Evolutionary conservation across 2,888 invertebrate species (phyloP), one percentile per base, ranked within the genome.

Genomic region (Ethmia dodecea): DNA sequence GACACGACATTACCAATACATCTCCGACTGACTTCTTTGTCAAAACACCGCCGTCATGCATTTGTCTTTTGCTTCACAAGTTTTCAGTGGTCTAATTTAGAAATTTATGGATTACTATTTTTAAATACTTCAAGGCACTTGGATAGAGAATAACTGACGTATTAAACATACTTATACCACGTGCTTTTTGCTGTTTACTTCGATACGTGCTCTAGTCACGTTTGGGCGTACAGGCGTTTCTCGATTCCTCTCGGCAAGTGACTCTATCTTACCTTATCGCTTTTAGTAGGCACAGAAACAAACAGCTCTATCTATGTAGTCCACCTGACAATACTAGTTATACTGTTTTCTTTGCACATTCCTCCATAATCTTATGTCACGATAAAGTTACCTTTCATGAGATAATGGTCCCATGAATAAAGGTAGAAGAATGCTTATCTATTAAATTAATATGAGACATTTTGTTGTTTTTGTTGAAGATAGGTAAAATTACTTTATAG

Each of bases 301-400:
- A n/a, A 22, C 1, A 22, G 9, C 22, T 22, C 1, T 1, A 22
- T 22, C n/a, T 8, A 9, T 22, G 22, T 9, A 18, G 18, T 76
- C 73, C 70, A 75, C 67, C 74, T 74, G 71, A 73, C 70, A 68
- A 56, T 66, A 71, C 69, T 73, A 80, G 76, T 76, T 73, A 62
- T 56, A 49, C 41, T 78, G 72, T 81, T 81, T 78, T 70, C 72
- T 59, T 61, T 72, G 55, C 66, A 60, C 74, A 79, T 83, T 76
- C 80, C 67, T 68, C 52, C 40, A 56, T 69, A 73, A 77, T 76
- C 77, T 75, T 55, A 59, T 62, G 64, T 58, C 61, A 60, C 52
- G 73, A 76, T 73, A 72, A 69, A 51, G 48, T 18, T 33, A 48
- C 53, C 47, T 53, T 54, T 55, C 52, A 52, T 52, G 57, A 52